Conservation (phyloP, 2,113 vertebrate genomes). For the Trachemys scripta region DNA sequence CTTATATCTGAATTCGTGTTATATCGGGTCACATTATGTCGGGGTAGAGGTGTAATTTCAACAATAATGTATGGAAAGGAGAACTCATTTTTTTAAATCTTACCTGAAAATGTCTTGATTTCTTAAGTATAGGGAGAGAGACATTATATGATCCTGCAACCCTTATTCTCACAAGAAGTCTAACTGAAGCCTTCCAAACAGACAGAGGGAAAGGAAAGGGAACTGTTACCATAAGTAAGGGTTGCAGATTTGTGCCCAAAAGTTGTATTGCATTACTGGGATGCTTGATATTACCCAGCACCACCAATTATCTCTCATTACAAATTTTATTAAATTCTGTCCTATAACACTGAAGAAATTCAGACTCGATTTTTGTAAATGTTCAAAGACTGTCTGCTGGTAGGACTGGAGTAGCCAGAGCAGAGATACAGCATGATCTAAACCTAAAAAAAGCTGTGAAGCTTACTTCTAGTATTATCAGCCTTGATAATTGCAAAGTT, state of each 20-base stretch:
- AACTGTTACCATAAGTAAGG: accelerated
- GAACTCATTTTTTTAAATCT: accelerated
- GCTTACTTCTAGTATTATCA: not conserved
- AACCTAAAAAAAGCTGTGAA: not conserved
- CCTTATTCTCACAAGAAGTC: accelerated
- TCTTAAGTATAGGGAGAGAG: not conserved
- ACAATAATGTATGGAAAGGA: accelerated
- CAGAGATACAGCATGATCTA: not conserved
- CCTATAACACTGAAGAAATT: not conserved
- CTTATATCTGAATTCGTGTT: no score
- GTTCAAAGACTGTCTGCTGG: not conserved
- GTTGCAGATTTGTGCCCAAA: not conserved
- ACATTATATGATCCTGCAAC: accelerated
- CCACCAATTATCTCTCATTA: not conserved
- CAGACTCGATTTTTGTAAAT: not conserved
- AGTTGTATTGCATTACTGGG: not conserved
- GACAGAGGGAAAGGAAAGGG: not conserved
- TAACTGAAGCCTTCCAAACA: not conserved
- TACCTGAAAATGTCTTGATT: not conserved
- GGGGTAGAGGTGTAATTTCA: no score
- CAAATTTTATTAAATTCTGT: not conserved
- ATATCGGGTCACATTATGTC: no score
- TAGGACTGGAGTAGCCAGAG: not conserved
- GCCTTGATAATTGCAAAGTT: not conserved
- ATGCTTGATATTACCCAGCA: not conserved